phyloP scores from a whole-genome alignment of 1,140 invertebrate species.

The Brachionus rotundiformis region DNA sequence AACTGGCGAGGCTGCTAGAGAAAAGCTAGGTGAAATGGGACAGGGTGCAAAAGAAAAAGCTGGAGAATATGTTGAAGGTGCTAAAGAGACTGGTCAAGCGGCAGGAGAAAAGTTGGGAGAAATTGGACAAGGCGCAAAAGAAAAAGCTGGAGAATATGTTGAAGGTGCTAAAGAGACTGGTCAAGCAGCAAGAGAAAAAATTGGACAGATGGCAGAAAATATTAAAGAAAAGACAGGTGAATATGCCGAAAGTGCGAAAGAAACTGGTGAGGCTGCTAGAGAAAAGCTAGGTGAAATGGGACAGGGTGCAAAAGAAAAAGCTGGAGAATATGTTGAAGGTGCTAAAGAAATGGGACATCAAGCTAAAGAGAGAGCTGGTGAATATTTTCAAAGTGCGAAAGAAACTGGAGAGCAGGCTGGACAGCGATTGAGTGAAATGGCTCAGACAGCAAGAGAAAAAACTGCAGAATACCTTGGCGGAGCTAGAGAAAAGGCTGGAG shows the following conservation, averaged over 20 bases:
- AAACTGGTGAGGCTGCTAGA: neutral
- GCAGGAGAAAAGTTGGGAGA: neutral
- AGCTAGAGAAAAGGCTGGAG: neutral
- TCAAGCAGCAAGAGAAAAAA: neutral
- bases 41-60: neutral
- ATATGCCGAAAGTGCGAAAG: neutral
- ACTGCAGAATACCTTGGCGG: too few relatives aligned
- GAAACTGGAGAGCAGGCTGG: neutral
- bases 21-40: neutral
- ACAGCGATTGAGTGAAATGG: neutral
- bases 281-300: neutral
- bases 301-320: neutral
- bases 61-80: neutral
- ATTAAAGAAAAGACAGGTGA: neutral
- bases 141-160: constrained; percentile 25
- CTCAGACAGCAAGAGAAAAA: neutral
- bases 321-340: neutral
- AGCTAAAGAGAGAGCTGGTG: constrained; percentile 19
- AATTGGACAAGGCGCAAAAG: neutral
- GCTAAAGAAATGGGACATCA: neutral
- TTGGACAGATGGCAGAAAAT: neutral
- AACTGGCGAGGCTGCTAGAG: neutral
- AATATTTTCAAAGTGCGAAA: neutral
- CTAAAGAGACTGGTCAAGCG: constrained; percentile 3
- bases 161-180: neutral